phyloP scores from a whole-genome alignment of 2,113 vertebrate genomes.

The Ophiodon elongatus region DNA sequence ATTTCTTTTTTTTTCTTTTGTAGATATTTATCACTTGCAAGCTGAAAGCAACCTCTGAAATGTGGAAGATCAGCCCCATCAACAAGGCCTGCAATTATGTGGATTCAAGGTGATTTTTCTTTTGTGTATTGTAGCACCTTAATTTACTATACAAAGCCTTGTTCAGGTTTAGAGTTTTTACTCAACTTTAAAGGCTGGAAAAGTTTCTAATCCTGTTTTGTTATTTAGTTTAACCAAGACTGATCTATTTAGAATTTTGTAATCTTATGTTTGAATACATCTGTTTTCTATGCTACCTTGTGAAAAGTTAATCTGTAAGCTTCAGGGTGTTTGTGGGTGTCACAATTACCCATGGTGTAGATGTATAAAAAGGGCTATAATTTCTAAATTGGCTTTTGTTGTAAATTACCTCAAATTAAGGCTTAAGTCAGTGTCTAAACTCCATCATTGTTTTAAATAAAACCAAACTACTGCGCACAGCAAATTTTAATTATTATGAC shows the following conservation, averaged over 20 bases:
- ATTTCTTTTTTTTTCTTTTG: not conserved
- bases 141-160: not conserved
- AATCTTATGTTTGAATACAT: too few relatives aligned
- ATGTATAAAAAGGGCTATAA: too few relatives aligned
- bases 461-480: too few relatives aligned
- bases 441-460: too few relatives aligned
- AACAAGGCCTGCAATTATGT: constrained; percentile 63
- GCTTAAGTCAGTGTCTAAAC: too few relatives aligned
- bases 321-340: not conserved
- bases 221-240: too few relatives aligned
- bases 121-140: not conserved
- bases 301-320: not conserved
- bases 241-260: too few relatives aligned
- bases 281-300: too few relatives aligned
- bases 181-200: not conserved
- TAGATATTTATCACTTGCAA: constrained; percentile 65
- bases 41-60: constrained; percentile 35
- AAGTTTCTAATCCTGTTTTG: not conserved
- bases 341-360: too few relatives aligned
- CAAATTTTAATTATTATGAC: not conserved
- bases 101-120: constrained; percentile 45
- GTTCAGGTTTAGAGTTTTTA: not conserved
- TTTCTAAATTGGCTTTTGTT: too few relatives aligned
- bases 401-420: too few relatives aligned
- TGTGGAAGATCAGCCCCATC: constrained; percentile 6